Base-by-base conservation (phyloP, 2,888 invertebrate genomes). In the Drosophila ustulata region DNA sequence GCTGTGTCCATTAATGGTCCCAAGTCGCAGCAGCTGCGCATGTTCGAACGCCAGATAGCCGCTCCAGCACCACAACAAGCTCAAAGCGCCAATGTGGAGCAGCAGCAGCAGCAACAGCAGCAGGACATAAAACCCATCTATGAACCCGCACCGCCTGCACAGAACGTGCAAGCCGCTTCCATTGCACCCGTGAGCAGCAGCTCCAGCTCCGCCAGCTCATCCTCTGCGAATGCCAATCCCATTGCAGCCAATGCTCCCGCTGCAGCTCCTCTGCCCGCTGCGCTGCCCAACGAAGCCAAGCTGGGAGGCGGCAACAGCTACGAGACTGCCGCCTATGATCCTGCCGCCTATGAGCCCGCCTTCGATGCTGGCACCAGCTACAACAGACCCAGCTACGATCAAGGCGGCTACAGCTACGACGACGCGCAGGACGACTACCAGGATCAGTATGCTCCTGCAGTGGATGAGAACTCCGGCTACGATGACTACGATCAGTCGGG, bases 11-110 rank as follows among this genome's bases (percentile, higher is more conserved):
- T 87, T 59, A 88, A 80, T 3, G 84, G 79, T 9, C 41, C 51
- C 18, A 76, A 76, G 5, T 87, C 85, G 6, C 85, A 84, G 57
- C 82, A 82, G 41, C 46, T 82, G 59, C 79, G 82, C 32, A 90
- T 88, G 59, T 91, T 91, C 49, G 91, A 91, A 45, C 82, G 92
- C 5, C 90, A 86, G 65, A 80, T 92, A n/a, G 90, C 85, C 9
- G 79, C 89, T 8, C 90, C 91, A 1, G 66, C 71, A 5, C 43
- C 78, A 18, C n/a, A 63, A 3, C 77, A 80, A 30, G 23, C 57
- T 0, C 78, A 76, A 7, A 83, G 78, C 18, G 87, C 76, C 41
- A 83, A 76, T 34, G 82, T 81, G 13, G 78, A 80, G 61, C 74
- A 75, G 63, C 71, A 67, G 63, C 71, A 67, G 3, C 78, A 71